These are phyloP conservation scores for Vanacampus margaritifer DNA, from an alignment of 2,113 vertebrate species.

Conservation along the genomic window DNA sequence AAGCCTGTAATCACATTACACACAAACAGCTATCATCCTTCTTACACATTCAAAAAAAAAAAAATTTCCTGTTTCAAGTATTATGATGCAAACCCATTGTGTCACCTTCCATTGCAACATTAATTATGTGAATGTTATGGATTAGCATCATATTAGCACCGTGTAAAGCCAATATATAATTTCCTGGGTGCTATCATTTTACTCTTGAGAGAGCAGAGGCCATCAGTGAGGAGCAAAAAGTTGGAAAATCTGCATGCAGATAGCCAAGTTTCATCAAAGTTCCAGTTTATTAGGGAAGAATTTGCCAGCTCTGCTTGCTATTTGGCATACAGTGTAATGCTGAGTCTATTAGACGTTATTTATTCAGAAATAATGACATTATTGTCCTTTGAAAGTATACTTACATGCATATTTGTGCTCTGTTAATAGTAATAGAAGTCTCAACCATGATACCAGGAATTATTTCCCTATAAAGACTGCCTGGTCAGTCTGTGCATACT, in stretches of 20 bases:
- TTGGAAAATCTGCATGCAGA: slow-evolving; percentile 6
- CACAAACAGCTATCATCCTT: neutral
- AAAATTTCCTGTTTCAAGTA: slow-evolving; percentile 51
- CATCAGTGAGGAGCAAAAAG: slow-evolving; percentile 7
- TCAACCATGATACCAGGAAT: neutral
- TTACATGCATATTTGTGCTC: neutral
- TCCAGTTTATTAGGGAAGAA: neutral
- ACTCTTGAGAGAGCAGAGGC: slow-evolving; percentile 10
- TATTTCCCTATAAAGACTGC: neutral
- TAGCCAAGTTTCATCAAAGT: neutral
- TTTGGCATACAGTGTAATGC: neutral
- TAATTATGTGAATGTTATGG: slow-evolving; percentile 47
- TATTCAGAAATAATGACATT: neutral
- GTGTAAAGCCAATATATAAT: slow-evolving; percentile 50
- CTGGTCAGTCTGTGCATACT: neutral
- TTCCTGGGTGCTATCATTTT: slow-evolving; percentile 41
- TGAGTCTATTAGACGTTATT: no score
- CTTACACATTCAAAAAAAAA: slow-evolving; percentile 20
- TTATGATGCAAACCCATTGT: slow-evolving; percentile 38
- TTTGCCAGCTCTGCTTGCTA: neutral
- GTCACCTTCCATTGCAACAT: slow-evolving; percentile 27
- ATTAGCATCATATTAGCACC: slow-evolving; percentile 35
- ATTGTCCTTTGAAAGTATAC: neutral
- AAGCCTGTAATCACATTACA: slow-evolving; percentile 7
- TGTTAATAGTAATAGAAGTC: neutral